Evolutionary conservation across 2,113 vertebrate genomes (phyloP).

Genomic region (Ophthalmolycus amberensis): DNA sequence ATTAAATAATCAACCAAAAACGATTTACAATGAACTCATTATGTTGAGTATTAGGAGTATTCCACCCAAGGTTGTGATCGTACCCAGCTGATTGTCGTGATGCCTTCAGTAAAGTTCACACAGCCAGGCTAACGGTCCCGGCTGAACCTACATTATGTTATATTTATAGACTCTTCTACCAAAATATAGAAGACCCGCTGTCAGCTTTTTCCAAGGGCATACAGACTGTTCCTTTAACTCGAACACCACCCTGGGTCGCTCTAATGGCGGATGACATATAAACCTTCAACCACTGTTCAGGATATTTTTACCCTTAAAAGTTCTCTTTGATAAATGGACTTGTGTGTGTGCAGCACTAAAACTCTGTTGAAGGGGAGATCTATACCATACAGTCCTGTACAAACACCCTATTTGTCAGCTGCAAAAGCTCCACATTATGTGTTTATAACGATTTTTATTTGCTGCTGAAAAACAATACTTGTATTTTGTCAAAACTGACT

Average conservation of each 20-base stretch:
- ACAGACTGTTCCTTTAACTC: constrained; percentile 30
- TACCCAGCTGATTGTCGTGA: background rate
- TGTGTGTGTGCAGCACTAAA: constrained; percentile 12
- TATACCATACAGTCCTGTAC: background rate
- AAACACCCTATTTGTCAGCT: constrained; percentile 7
- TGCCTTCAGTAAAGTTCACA: background rate
- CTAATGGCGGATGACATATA: constrained; percentile 63
- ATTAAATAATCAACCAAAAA: constrained; percentile 13
- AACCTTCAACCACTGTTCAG: constrained; percentile 52
- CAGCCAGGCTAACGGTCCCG: constrained; percentile 17
- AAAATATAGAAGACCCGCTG: constrained; percentile 32
- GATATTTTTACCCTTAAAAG: constrained; percentile 54
- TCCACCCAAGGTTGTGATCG: background rate
- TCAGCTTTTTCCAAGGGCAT: constrained; percentile 50
- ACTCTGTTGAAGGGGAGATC: constrained; percentile 38
- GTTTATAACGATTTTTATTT: constrained; percentile 6
- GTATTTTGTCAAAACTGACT: constrained; percentile 17
- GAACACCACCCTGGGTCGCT: constrained; percentile 36
- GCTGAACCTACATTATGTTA: constrained; percentile 24
- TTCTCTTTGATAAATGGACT: constrained; percentile 65
- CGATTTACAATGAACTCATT: background rate
- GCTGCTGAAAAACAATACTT: constrained; percentile 19
- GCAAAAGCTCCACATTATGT: constrained; percentile 1
- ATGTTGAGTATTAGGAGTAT: background rate
- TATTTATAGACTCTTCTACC: constrained; percentile 56